Evolutionary conservation across 2,113 vertebrate genomes (phyloP).

Genomic region (Tetrao urogallus): DNA sequence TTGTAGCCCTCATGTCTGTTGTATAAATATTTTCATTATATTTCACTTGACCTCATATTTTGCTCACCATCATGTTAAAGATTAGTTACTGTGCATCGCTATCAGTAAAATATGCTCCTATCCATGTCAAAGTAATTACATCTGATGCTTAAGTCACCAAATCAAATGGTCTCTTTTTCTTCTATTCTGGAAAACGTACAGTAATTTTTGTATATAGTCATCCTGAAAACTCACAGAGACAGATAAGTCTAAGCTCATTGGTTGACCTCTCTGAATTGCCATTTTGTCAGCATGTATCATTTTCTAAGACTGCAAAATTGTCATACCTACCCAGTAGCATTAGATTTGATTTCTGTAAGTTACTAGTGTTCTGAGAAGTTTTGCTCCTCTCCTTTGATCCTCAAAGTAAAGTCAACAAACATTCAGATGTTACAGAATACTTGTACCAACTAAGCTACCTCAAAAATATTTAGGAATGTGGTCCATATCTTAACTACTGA

Average conservation of each 20-base stretch:
- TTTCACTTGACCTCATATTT: neutral
- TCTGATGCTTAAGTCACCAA: neutral
- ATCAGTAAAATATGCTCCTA: neutral
- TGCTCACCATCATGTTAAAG: neutral
- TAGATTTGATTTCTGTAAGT: neutral
- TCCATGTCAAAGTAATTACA: neutral
- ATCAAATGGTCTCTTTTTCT: neutral
- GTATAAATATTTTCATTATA: neutral
- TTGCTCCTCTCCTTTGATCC: neutral
- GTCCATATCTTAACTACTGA: neutral
- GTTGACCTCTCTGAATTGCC: neutral
- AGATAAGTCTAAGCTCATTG: neutral
- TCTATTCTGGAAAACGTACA: neutral
- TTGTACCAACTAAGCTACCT: neutral
- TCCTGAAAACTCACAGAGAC: neutral
- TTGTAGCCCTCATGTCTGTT: neutral
- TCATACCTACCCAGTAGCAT: neutral
- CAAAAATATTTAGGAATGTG: neutral
- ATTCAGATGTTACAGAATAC: neutral
- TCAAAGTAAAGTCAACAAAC: neutral
- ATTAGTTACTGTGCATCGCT: neutral
- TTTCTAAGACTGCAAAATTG: neutral
- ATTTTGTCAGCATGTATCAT: neutral
- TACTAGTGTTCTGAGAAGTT: neutral
- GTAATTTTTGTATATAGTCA: neutral